These are phyloP conservation scores for Acrobasis repandana DNA, from an alignment of 2,888 invertebrate species.

Conservation along the genomic window DNA sequence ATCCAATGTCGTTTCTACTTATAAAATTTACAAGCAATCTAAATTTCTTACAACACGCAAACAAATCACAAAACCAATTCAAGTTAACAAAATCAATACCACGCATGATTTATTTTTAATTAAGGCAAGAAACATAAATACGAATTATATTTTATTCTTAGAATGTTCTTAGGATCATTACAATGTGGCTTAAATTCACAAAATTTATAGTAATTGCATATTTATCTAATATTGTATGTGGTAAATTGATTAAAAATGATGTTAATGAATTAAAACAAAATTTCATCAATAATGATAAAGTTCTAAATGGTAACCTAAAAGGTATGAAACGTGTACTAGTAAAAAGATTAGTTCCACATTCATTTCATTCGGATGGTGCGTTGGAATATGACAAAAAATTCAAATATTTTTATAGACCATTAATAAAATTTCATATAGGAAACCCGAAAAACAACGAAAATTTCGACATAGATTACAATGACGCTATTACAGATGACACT, in stretches of 20 bases:
- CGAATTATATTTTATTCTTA: background rate
- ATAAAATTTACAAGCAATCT: background rate
- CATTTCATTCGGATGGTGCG: background rate
- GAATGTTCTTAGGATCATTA: background rate
- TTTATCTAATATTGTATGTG: background rate
- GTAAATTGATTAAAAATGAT: background rate
- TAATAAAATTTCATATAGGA: background rate
- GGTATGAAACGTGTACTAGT: slow-evolving; percentile 23
- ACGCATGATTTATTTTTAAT: slow-evolving; percentile 1
- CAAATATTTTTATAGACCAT: background rate
- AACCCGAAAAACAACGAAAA: background rate
- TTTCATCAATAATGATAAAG: background rate
- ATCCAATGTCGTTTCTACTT: too few species aligned
- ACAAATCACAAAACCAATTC: background rate
- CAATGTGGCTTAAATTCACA: background rate
- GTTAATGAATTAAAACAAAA: background rate
- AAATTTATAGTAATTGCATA: background rate
- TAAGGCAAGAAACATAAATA: background rate
- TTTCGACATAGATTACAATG: too few species aligned
- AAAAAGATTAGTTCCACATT: slow-evolving; percentile 29
- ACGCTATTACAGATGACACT: too few species aligned
- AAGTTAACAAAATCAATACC: background rate
- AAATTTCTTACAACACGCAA: background rate
- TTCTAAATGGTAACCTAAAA: background rate
- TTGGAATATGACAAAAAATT: slow-evolving; percentile 23